Evolutionary conservation across 2,888 invertebrate genomes (phyloP).

Genomic region (Coenonympha glycerion): DNA sequence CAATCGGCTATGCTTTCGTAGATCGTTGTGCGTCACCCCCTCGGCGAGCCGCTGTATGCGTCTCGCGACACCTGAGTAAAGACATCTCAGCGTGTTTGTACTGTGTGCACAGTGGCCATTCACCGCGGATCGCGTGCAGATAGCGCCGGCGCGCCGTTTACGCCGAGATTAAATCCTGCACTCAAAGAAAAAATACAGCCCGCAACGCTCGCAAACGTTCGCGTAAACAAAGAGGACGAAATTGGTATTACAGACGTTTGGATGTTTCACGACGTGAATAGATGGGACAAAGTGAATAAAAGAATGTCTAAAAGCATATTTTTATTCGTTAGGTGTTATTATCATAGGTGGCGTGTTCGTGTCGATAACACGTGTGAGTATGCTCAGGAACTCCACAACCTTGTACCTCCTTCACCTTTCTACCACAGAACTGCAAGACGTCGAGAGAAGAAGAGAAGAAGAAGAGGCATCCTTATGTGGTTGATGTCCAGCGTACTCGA

Average conservation of each 20-base stretch:
- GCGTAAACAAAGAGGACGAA: conserved; percentile 23
- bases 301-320: background rate
- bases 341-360: no score
- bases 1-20: conserved; percentile 15
- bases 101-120: conserved; percentile 45
- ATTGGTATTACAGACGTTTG: conserved; percentile 6
- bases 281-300: background rate
- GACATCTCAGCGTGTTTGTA: conserved; percentile 47
- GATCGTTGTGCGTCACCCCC: conserved; percentile 15
- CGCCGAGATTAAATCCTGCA: conserved; percentile 40
- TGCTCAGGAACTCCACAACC: no score
- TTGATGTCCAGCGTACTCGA: no score
- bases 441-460: no score
- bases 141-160: conserved; percentile 37
- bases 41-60: conserved; percentile 31
- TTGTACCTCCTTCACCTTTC: no score
- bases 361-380: no score
- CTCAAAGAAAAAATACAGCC: conserved; percentile 22
- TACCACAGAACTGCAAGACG: no score
- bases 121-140: conserved; percentile 61
- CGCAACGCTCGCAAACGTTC: conserved; percentile 4
- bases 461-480: no score
- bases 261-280: background rate
- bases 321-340: no score
- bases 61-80: conserved; percentile 53